These are phyloP conservation scores for Monomorium pharaonis DNA, from an alignment of 1,140 invertebrate genomes.

Conservation along the genomic window DNA sequence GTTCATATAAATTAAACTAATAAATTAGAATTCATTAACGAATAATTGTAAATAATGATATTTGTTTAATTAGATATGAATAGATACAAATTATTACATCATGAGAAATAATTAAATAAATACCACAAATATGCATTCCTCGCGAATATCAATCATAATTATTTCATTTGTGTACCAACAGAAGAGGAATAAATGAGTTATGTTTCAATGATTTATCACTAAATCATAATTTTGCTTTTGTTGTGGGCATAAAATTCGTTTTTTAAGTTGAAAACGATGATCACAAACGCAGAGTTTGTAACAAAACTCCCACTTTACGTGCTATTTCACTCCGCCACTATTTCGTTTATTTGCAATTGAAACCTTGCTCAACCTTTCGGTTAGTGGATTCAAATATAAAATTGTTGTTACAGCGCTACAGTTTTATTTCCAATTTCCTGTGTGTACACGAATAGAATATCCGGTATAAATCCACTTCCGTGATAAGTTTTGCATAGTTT, in stretches of 20 bases:
- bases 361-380: conserved; percentile 30
- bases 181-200: background rate
- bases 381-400: conserved; percentile 30
- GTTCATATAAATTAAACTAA: background rate
- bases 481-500: conserved; percentile 37
- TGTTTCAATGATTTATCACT: background rate
- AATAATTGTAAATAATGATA: background rate
- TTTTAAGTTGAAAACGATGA: background rate
- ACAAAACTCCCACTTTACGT: conserved; percentile 28
- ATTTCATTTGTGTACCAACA: background rate
- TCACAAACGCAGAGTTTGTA: background rate
- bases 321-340: conserved; percentile 5
- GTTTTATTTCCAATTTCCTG: conserved; percentile 55
- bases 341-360: conserved; percentile 51
- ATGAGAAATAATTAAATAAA: background rate
- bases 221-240: background rate
- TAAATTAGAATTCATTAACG: background rate
- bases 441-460: conserved; percentile 34
- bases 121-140: background rate
- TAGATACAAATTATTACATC: conserved; percentile 1
- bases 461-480: conserved; percentile 38
- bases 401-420: conserved; percentile 25
- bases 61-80: conserved; percentile 15
- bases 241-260: background rate
- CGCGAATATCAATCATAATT: background rate